Evolutionary conservation across 2,797 vertebrate genomes (phyloP).

Genomic region (Erpetoichthys calabaricus): DNA sequence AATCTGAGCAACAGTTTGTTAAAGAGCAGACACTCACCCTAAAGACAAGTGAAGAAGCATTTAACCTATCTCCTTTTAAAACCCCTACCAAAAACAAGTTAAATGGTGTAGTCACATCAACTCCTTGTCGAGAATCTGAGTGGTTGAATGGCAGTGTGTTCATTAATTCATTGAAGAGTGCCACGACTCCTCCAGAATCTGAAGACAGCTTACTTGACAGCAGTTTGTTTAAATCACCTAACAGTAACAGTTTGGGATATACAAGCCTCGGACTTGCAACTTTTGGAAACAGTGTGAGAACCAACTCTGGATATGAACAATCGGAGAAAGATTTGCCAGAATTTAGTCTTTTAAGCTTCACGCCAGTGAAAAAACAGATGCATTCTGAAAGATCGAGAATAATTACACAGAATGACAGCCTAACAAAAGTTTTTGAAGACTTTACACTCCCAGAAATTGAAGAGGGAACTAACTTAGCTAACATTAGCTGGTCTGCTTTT

Average conservation of each 20-base stretch:
- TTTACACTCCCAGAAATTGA: fast-evolving
- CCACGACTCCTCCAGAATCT: not conserved
- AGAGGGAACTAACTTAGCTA: not conserved
- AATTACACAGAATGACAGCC: fast-evolving
- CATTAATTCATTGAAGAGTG: not conserved
- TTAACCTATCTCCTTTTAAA: not conserved
- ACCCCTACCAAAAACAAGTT: constrained; percentile 5
- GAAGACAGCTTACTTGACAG: not conserved
- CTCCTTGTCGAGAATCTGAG: not conserved
- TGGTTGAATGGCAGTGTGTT: not conserved
- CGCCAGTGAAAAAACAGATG: not conserved
- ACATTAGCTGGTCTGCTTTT: constrained; percentile 2
- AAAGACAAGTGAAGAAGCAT: not conserved
- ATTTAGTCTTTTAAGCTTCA: not conserved
- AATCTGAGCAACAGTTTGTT: constrained; percentile 1
- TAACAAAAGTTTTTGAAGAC: not conserved
- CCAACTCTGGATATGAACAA: not conserved
- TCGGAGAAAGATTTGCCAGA: not conserved
- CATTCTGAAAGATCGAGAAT: fast-evolving
- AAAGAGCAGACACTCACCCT: not conserved
- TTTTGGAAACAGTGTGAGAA: fast-evolving
- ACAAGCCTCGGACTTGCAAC: constrained; percentile 5
- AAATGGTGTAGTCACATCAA: not conserved
- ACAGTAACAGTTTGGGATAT: not conserved
- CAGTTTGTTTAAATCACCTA: not conserved